Evolutionary conservation across 2,797 vertebrate genomes (phyloP), one percentile per base, ranked within the genome.

Genomic region (Caiman crocodilus): DNA sequence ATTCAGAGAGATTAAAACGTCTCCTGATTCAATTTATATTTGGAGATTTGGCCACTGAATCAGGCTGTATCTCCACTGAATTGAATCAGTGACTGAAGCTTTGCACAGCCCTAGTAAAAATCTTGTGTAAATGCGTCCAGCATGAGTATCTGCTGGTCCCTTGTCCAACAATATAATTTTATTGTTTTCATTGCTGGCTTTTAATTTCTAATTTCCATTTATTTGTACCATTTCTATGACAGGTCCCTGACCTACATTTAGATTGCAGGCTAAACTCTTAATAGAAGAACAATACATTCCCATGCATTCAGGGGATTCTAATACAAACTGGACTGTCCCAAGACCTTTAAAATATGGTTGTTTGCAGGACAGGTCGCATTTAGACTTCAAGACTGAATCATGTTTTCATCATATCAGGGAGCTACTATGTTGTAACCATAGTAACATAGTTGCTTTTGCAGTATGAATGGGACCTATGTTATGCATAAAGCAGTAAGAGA

Each of bases 341-440:
- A 50, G 18, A 8, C 25, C 21, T 71, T 42, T 25, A 71, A 71
- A 42, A 71, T 71, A 25, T 21, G 35, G 21, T 35, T 71, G 42
- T 50, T 50, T 50, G 42, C 42, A 50, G 10, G 42, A 50, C 42
- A 32, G 42, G 13, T 4, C 35, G 13, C 7, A 42, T 71, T 42
- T 71, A 23, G 14, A 71, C 69, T 21, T 71, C 21, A 20, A 71
- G 35, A 42, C 35, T 71, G 69, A 71, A 42, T 71, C 35, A 71
- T 71, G 14, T 71, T 71, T 71, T 71, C 16, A 42, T 23, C 42
- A 14, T 4, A 13, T 42, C 32, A 86, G 64, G 79, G 71, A 75
- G 74, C 21, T 79, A 35, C 55, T 82, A 11, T 78, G 67, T 78
- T 82, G 84, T 82, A 86, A 65, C 89, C 79, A 91, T 87, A 83